Percentiles rank a stretch among this genome's conserved stretches.
Conservation (phyloP, 2,888 invertebrate genomes). For the Sympetrum striolatum region DNA sequence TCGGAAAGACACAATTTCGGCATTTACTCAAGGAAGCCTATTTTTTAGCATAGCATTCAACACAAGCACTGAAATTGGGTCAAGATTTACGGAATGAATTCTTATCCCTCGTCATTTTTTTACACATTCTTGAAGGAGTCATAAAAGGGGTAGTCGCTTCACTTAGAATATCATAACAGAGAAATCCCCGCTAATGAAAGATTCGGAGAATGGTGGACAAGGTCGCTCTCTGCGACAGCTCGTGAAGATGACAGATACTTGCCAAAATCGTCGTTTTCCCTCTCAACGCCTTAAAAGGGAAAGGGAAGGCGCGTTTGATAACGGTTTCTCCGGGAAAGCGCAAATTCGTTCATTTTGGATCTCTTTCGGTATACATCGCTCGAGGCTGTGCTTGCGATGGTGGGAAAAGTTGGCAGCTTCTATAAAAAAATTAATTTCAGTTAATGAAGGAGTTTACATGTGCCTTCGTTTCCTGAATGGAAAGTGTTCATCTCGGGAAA, state of each 20-base stretch:
- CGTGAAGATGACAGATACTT: not conserved
- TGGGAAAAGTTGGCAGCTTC: too few species aligned
- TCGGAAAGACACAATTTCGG: too few species aligned
- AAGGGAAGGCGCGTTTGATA: not conserved
- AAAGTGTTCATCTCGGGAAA: too few species aligned
- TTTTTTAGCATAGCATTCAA: too few species aligned
- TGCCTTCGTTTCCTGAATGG: too few species aligned
- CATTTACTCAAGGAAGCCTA: too few species aligned
- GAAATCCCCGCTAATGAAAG: not conserved
- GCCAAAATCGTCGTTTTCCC: slow-evolving; percentile 19
- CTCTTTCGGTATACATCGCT: not conserved
- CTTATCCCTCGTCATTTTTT: not conserved
- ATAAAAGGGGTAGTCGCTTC: not conserved
- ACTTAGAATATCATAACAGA: not conserved
- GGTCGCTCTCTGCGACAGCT: not conserved
- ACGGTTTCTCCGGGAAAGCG: not conserved
- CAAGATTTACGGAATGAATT: too few species aligned
- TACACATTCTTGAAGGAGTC: not conserved
- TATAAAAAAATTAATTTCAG: too few species aligned
- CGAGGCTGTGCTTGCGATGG: not conserved
- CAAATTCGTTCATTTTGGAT: not conserved
- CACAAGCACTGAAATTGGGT: too few species aligned
- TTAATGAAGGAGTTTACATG: too few species aligned
- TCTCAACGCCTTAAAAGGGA: not conserved
- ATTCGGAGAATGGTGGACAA: not conserved